Conservation (phyloP, 2,113 vertebrate species). For the Lucifuga dentata region DNA sequence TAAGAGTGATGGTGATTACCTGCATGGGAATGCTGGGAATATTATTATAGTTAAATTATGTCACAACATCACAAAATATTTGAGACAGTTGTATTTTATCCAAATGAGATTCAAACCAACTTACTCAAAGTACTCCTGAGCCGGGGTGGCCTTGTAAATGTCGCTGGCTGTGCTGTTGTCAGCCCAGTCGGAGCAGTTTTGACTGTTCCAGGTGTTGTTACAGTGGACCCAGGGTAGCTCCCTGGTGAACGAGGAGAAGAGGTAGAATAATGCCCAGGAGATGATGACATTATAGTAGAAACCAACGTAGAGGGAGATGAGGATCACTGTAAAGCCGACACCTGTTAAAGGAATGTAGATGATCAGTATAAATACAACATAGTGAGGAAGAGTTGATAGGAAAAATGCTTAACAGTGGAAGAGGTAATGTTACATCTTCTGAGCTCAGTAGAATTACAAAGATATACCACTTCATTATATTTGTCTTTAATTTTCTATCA, state of each 20-base stretch:
- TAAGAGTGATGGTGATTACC: too few species aligned
- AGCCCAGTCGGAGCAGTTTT: slow-evolving; percentile 84
- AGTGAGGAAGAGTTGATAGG: too few species aligned
- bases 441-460: too few species aligned
- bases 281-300: slow-evolving; percentile 91
- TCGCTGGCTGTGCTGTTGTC: slow-evolving; percentile 74
- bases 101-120: slow-evolving; percentile 19
- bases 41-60: too few species aligned
- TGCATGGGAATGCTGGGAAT: too few species aligned
- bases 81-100: too few species aligned
- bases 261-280: slow-evolving; percentile 88
- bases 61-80: too few species aligned
- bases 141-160: slow-evolving; percentile 85
- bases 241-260: slow-evolving; percentile 85
- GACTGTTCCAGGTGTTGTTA: slow-evolving; percentile 92
- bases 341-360: slow-evolving; percentile 64
- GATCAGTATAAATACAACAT: neutral
- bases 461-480: too few species aligned
- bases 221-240: slow-evolving; percentile 92
- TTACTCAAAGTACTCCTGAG: slow-evolving; percentile 91
- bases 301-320: slow-evolving; percentile 88
- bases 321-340: slow-evolving; percentile 89
- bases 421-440: too few species aligned
- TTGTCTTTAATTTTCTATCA: too few species aligned
- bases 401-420: too few species aligned